Evolutionary conservation across 2,797 vertebrate genomes (phyloP).

Genomic region (Silurus aristotelis): DNA sequence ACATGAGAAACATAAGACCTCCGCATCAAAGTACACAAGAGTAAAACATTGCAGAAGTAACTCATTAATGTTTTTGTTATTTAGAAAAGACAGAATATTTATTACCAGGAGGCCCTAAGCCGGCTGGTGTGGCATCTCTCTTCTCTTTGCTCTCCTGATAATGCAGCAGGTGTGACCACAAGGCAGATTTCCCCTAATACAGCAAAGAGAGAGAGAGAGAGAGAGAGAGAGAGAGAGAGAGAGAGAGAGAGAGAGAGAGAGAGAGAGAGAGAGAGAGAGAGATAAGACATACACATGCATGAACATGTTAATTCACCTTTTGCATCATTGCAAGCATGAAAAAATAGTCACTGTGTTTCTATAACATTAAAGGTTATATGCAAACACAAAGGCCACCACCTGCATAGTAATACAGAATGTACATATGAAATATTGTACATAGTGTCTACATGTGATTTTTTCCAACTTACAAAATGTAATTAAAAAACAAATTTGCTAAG

Average conservation of each 20-base stretch:
- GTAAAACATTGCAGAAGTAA: neutral
- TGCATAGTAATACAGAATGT: neutral
- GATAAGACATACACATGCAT: neutral
- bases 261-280: neutral
- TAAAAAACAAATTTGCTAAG: neutral
- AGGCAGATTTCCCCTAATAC: conserved; percentile 90
- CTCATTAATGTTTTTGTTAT: neutral
- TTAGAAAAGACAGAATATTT: neutral
- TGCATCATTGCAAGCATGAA: neutral
- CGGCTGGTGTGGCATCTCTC: conserved; percentile 83
- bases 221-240: too few species aligned
- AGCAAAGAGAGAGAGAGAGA: conserved; percentile 18
- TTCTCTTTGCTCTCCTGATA: conserved; percentile 95
- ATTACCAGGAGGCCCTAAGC: conserved; percentile 87
- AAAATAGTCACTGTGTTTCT: neutral
- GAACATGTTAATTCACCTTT: neutral
- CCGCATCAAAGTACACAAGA: neutral
- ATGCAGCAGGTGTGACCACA: conserved; percentile 97
- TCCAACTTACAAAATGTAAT: neutral
- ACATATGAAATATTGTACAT: neutral
- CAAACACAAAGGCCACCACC: neutral
- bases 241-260: neutral
- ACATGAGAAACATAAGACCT: neutral
- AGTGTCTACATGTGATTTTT: neutral
- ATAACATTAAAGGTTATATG: neutral